phyloP scores from a whole-genome alignment of 1,140 invertebrate genomes.

The Galleria mellonella region DNA sequence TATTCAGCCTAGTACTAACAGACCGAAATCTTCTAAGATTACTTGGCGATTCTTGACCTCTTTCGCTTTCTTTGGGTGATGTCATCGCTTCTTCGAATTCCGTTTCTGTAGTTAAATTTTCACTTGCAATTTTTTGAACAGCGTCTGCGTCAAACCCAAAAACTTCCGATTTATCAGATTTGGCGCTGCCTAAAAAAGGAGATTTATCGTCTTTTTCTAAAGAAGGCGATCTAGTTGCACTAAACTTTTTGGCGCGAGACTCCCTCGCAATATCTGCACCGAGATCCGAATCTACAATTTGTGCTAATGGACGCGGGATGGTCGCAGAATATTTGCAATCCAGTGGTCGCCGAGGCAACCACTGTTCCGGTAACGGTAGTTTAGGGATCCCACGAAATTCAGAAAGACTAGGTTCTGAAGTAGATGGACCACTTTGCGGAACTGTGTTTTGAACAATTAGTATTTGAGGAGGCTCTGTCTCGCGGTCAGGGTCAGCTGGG shows the following conservation, averaged over 20 bases:
- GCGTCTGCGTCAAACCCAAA: slow-evolving; percentile 54
- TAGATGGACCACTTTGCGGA: slow-evolving; percentile 17
- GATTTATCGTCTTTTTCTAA: slow-evolving; percentile 70
- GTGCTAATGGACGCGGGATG: slow-evolving; percentile 46
- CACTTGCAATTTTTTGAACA: slow-evolving; percentile 23
- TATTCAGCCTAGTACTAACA: slow-evolving; percentile 57
- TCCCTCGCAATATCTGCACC: slow-evolving; percentile 44
- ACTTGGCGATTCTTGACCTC: slow-evolving; percentile 41
- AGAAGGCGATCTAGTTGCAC: slow-evolving; percentile 65
- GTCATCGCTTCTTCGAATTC: slow-evolving; percentile 21
- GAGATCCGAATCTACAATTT: slow-evolving; percentile 45
- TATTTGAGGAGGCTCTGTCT: slow-evolving; percentile 34
- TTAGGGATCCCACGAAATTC: slow-evolving; percentile 43
- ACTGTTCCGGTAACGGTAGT: slow-evolving; percentile 53
- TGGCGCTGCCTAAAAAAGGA: slow-evolving; percentile 48
- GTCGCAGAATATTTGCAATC: slow-evolving; percentile 49
- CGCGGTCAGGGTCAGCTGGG: slow-evolving; percentile 20
- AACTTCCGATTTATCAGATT: slow-evolving; percentile 38
- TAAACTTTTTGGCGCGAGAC: slow-evolving; percentile 55
- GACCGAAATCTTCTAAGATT: slow-evolving; percentile 59
- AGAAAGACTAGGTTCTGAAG: slow-evolving; percentile 13
- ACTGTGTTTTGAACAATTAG: slow-evolving; percentile 37
- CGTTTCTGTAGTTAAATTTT: slow-evolving; percentile 11
- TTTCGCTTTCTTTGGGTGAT: slow-evolving; percentile 30
- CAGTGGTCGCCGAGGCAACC: slow-evolving; percentile 47